These are phyloP conservation scores for Pseudotriccus pelzelni DNA, from an alignment of 2,797 vertebrate species.

Conservation along the genomic window DNA sequence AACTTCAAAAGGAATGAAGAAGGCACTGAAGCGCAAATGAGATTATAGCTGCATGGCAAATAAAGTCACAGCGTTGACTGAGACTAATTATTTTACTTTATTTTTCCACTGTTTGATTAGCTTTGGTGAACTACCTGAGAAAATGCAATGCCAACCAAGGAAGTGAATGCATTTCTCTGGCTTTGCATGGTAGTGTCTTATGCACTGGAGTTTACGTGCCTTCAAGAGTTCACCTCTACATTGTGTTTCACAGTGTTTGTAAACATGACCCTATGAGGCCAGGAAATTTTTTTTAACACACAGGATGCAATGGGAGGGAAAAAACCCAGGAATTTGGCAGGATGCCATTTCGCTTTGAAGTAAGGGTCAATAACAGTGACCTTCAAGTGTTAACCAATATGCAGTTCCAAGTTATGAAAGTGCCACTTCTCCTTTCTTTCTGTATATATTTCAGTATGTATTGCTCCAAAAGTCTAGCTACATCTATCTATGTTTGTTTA, in stretches of 20 bases:
- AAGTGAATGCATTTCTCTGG: not conserved
- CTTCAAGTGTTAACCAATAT: not conserved
- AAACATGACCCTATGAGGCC: not conserved
- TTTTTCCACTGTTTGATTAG: not conserved
- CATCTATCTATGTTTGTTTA: not conserved
- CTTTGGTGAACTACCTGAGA: not conserved
- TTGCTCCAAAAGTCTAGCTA: not conserved
- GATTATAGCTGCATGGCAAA: not conserved
- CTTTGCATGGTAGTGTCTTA: not conserved
- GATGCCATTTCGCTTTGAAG: not conserved
- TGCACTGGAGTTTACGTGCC: not conserved
- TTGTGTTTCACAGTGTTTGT: not conserved
- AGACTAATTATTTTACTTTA: not conserved
- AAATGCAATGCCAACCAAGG: not conserved
- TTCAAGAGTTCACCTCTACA: not conserved
- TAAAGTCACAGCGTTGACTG: not conserved
- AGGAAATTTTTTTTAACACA: not conserved
- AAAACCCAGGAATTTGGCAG: not conserved
- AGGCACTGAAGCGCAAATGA: not conserved
- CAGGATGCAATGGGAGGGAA: accelerated
- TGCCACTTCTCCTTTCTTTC: not conserved
- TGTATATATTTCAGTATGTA: not conserved
- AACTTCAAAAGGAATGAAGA: not conserved
- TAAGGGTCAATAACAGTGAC: not conserved
- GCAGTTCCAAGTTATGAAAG: not conserved